phyloP scores from a whole-genome alignment of 1,140 invertebrate species.

The Drosophila grimshawi region DNA sequence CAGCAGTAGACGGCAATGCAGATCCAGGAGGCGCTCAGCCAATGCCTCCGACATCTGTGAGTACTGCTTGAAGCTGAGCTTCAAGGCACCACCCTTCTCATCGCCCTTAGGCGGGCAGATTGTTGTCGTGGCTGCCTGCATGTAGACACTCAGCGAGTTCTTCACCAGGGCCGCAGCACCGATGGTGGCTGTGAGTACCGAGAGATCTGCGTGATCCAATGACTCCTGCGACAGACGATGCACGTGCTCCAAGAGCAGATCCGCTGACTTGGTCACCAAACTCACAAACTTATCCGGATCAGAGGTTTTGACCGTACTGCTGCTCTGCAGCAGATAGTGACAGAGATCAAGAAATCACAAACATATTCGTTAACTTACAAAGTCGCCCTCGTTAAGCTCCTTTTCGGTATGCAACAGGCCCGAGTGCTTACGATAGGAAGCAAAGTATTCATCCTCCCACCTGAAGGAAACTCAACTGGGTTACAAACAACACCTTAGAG shows the following conservation, averaged over 20 bases:
- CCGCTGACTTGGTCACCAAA: constrained; percentile 89
- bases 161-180: constrained; percentile 91
- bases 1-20: constrained; percentile 90
- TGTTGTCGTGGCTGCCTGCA: constrained; percentile 76
- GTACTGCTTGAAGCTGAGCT: constrained; percentile 89
- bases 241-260: constrained; percentile 89
- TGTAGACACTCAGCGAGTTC: constrained; percentile 90
- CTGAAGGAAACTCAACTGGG: constrained; percentile 48
- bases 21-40: constrained; percentile 90
- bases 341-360: background rate
- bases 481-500: background rate
- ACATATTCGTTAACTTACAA: constrained; percentile 48
- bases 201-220: constrained; percentile 91
- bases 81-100: constrained; percentile 81
- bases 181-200: constrained; percentile 90
- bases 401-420: constrained; percentile 84
- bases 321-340: constrained; percentile 55
- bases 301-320: constrained; percentile 88
- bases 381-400: constrained; percentile 74
- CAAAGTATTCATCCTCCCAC: constrained; percentile 84
- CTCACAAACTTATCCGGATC: constrained; percentile 90
- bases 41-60: constrained; percentile 92
- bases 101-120: constrained; percentile 82
- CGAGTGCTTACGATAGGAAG: constrained; percentile 85
- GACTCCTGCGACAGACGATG: constrained; percentile 92